A percentile compares a stretch with the other conserved stretches of the same genome.
Evolutionary conservation across 2,797 vertebrate genomes (phyloP).

Genomic region (Lutjanus campechanus): DNA sequence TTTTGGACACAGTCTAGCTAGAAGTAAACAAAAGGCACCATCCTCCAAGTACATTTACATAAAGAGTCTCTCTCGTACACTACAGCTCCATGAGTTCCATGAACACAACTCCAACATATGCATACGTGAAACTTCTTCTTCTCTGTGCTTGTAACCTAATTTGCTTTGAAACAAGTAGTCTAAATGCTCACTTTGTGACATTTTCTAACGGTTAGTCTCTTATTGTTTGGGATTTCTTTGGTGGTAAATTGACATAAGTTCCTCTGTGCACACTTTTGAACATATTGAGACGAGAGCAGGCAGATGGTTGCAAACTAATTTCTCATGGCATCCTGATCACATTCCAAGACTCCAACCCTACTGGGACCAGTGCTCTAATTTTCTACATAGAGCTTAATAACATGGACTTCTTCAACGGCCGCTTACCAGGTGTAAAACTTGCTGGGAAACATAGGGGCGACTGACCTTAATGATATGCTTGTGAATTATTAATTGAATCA

Average conservation of each 20-base stretch:
- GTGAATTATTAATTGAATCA: slow-evolving; percentile 71
- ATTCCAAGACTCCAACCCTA: slow-evolving; percentile 66
- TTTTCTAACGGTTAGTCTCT: background rate
- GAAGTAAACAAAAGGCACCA: too few species aligned
- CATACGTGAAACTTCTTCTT: background rate
- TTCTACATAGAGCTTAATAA: slow-evolving; percentile 59
- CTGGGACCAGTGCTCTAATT: slow-evolving; percentile 77
- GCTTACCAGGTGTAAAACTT: slow-evolving; percentile 68
- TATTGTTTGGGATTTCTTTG: slow-evolving; percentile 27
- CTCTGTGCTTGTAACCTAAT: background rate
- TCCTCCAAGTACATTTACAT: too few species aligned
- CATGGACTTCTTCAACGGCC: slow-evolving; percentile 46
- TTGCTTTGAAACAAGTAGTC: background rate
- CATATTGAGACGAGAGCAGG: slow-evolving; percentile 63
- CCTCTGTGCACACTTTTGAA: slow-evolving; percentile 43
- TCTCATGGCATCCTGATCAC: slow-evolving; percentile 68
- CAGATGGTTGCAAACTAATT: slow-evolving; percentile 77
- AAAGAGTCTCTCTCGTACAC: too few species aligned
- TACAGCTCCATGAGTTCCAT: background rate
- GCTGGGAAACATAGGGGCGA: slow-evolving; percentile 54
- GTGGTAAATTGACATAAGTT: slow-evolving; percentile 12
- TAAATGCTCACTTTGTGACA: background rate
- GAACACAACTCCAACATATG: background rate
- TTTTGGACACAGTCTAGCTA: too few species aligned
- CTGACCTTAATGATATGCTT: slow-evolving; percentile 57